Evolutionary conservation across 2,797 vertebrate genomes (phyloP).

Genomic region (Sylvilagus floridanus): DNA sequence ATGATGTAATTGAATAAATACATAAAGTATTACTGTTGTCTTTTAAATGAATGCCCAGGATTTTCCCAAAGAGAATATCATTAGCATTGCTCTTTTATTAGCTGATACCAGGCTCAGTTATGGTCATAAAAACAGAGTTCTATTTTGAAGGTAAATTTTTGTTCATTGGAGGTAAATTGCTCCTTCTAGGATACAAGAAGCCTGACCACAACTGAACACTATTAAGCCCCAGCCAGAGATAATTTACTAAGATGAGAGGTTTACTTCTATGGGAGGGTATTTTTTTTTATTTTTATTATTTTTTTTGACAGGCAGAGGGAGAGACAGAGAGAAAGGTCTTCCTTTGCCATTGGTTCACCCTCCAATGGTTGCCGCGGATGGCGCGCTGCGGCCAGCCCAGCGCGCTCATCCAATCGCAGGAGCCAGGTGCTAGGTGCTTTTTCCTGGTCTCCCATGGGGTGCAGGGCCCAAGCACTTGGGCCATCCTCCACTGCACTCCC

Average conservation of each 20-base stretch:
- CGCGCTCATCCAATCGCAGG: too few species aligned
- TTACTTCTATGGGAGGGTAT: slow-evolving; percentile 36
- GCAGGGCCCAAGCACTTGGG: too few species aligned
- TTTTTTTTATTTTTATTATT: too few species aligned
- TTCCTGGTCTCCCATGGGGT: too few species aligned
- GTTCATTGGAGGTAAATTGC: slow-evolving; percentile 31
- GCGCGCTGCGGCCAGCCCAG: too few species aligned
- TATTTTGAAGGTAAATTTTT: slow-evolving; percentile 54
- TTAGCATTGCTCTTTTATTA: background rate
- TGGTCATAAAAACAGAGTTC: background rate
- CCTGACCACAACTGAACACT: background rate
- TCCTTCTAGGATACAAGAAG: background rate
- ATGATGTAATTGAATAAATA: background rate
- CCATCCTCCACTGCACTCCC: too few species aligned
- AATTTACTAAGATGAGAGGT: slow-evolving; percentile 59
- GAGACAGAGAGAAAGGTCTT: too few species aligned
- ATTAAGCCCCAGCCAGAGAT: background rate
- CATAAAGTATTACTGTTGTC: background rate
- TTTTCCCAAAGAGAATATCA: background rate
- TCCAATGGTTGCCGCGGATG: too few species aligned
- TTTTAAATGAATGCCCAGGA: background rate
- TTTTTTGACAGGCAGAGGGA: too few species aligned
- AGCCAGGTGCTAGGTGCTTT: too few species aligned
- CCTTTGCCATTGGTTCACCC: too few species aligned
- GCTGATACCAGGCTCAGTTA: background rate